phyloP scores from a whole-genome alignment of 2,888 invertebrate genomes.

The Iphiclides podalirius region DNA sequence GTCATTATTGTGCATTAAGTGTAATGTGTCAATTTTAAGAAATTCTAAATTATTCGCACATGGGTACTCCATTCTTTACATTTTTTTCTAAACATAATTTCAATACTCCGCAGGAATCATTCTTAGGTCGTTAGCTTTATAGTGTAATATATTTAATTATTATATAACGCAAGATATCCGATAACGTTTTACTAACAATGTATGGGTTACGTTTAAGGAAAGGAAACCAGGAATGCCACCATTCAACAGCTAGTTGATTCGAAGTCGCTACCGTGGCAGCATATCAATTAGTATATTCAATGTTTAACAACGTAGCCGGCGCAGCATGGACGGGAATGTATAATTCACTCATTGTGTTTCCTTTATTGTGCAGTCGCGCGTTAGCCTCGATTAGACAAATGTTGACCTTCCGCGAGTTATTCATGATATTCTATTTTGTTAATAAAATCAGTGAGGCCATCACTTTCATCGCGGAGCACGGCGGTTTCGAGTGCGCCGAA shows the following conservation, averaged over 20 bases:
- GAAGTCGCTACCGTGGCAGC: constrained; percentile 12
- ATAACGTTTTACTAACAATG: constrained; percentile 13
- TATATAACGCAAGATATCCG: constrained; percentile 3
- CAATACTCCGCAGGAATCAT: too few relatives aligned
- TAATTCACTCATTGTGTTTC: constrained; percentile 13
- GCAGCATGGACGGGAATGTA: constrained; percentile 8
- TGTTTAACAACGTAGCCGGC: constrained; percentile 14
- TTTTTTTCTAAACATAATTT: neutral
- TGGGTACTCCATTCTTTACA: too few relatives aligned
- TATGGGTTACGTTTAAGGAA: constrained; percentile 19
- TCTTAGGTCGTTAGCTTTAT: neutral
- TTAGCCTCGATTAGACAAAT: constrained; percentile 8
- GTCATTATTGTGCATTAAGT: too few relatives aligned
- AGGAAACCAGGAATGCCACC: constrained; percentile 16
- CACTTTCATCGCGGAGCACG: too few relatives aligned
- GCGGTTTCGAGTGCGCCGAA: neutral
- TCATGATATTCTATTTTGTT: neutral
- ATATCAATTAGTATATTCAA: constrained; percentile 22
- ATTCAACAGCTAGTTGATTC: constrained; percentile 10
- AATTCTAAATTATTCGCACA: too few relatives aligned
- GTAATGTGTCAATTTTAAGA: too few relatives aligned
- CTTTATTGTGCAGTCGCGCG: neutral
- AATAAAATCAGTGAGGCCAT: neutral
- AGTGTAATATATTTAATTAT: neutral
- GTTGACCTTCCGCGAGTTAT: neutral